Percentiles rank a stretch among this genome's conserved stretches.
Evolutionary conservation across 1,140 invertebrate species (phyloP).

Genomic region (Mylabris phalerata): DNA sequence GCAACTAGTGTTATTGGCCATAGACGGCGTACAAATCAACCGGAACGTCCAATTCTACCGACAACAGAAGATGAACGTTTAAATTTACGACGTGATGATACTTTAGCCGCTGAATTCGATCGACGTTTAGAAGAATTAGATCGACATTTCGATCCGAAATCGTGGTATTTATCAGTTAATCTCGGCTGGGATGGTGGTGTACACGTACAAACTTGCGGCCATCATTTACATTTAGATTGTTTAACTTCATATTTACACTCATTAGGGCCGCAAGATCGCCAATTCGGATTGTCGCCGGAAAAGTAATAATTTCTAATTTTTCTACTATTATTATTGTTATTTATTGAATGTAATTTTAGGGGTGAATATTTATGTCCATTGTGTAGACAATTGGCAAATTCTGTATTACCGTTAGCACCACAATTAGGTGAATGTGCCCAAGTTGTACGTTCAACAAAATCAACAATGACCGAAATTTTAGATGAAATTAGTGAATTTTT

Average conservation of each 20-base stretch:
- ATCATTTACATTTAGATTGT: constrained; percentile 91
- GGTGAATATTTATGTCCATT: constrained; percentile 92
- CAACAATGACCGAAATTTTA: constrained; percentile 47
- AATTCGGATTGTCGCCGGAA: constrained; percentile 66
- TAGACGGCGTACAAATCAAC: constrained; percentile 49
- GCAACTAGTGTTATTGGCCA: constrained; percentile 77
- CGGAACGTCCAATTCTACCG: constrained; percentile 56
- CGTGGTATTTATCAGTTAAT: constrained; percentile 79
- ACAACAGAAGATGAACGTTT: constrained; percentile 55
- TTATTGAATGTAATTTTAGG: constrained; percentile 39
- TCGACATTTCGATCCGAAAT: constrained; percentile 67
- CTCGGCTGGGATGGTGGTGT: constrained; percentile 90
- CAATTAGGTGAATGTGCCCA: constrained; percentile 63
- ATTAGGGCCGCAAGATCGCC: constrained; percentile 63
- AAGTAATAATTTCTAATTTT: constrained; percentile 37
- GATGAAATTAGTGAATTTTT: constrained; percentile 57
- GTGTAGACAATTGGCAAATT: constrained; percentile 89
- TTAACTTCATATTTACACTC: constrained; percentile 82
- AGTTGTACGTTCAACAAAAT: constrained; percentile 53
- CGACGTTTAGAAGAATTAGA: constrained; percentile 61
- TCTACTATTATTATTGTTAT: neutral
- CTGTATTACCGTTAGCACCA: constrained; percentile 81
- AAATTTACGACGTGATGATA: constrained; percentile 49
- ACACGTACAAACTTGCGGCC: constrained; percentile 92
- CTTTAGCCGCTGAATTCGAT: constrained; percentile 59